These are phyloP conservation scores for Stichodactyla helianthus DNA, from an alignment of 64 coral and sea anemone genomes.

Conservation along the genomic window DNA sequence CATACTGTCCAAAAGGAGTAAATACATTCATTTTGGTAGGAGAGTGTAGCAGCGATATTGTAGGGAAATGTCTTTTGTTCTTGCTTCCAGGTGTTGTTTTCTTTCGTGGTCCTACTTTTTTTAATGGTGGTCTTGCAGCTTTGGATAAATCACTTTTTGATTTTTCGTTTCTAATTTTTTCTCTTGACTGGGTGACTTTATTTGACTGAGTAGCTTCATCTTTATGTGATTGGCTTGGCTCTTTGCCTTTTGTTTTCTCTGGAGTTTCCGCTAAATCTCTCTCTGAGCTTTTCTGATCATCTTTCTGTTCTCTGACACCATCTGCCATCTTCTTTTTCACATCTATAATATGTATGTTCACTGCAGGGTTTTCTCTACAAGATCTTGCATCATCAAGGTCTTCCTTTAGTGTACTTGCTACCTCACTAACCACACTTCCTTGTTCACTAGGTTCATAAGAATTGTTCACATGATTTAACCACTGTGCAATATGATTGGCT, in stretches of 20 bases:
- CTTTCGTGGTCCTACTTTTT: background rate
- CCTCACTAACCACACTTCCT: slow-evolving; percentile 30
- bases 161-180: background rate
- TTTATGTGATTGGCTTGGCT: background rate
- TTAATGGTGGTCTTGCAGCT: background rate
- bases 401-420: background rate
- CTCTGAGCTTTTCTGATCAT: background rate
- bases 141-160: background rate
- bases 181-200: background rate
- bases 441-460: slow-evolving; percentile 47
- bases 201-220: background rate
- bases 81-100: background rate
- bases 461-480: slow-evolving; percentile 8
- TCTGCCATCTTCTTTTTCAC: background rate
- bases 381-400: slow-evolving; percentile 21
- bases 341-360: background rate
- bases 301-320: background rate
- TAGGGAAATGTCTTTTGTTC: background rate
- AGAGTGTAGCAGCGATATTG: background rate
- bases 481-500: slow-evolving; percentile 21
- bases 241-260: background rate
- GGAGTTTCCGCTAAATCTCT: background rate
- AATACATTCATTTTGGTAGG: background rate
- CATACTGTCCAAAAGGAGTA: slow-evolving; percentile 17
- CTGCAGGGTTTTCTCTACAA: background rate